Conservation (phyloP, 2,797 vertebrate genomes). For the Carcharodon carcharias region DNA sequence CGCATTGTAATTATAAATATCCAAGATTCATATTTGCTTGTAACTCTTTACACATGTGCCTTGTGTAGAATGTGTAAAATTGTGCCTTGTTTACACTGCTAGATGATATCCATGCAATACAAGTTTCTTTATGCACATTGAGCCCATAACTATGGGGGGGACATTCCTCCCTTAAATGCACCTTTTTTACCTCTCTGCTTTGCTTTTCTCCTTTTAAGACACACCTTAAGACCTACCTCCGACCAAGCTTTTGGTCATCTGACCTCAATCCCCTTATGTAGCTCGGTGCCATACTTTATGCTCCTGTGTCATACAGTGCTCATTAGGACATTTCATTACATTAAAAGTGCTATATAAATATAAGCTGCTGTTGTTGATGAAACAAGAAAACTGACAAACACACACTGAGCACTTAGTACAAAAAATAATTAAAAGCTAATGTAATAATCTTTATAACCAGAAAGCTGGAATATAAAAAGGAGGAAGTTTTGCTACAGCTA, state of each 20-base stretch:
- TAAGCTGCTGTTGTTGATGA: not conserved
- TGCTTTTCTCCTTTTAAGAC: no score
- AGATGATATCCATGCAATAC: not conserved
- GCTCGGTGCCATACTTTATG: not conserved
- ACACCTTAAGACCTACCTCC: not conserved
- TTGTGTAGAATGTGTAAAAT: not conserved
- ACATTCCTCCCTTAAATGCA: not conserved
- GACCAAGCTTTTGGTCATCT: no score
- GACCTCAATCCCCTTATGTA: no score
- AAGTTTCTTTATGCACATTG: not conserved
- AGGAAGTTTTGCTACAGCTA: not conserved
- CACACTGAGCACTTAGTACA: not conserved
- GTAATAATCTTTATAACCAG: not conserved
- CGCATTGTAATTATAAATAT: not conserved
- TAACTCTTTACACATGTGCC: not conserved
- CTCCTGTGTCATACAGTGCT: not conserved
- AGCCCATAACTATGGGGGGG: not conserved
- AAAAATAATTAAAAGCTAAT: not conserved
- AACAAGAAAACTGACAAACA: not conserved
- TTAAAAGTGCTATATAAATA: not conserved
- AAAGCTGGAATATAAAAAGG: not conserved
- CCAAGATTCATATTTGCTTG: not conserved
- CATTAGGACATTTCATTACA: not conserved
- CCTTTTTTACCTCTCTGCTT: no score
- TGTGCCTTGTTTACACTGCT: not conserved